Percentiles rank a stretch among this genome's conserved stretches.
Evolutionary conservation across 2,113 vertebrate species (phyloP).

Genomic region (Calonectris borealis): DNA sequence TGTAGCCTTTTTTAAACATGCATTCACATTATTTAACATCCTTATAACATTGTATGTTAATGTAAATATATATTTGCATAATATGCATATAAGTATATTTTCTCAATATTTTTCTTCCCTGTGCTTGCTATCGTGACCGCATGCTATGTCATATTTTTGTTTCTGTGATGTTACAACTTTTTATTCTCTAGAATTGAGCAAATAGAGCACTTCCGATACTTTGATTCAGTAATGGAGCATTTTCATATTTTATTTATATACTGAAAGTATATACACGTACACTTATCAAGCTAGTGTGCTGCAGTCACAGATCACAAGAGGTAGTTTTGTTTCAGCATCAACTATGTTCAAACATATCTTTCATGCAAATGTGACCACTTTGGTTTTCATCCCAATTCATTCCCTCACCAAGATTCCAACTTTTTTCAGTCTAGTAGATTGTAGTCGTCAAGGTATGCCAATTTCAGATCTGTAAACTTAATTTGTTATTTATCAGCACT

Average conservation of each 20-base stretch:
- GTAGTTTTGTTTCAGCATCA: conserved; percentile 43
- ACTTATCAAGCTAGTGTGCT: conserved; percentile 51
- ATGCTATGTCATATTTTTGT: conserved; percentile 77
- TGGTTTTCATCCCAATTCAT: conserved; percentile 40
- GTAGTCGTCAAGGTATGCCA: conserved; percentile 70
- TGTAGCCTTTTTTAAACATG: conserved; percentile 63
- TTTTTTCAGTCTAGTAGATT: conserved; percentile 71
- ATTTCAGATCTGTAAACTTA: conserved; percentile 75
- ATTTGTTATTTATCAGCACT: conserved; percentile 76
- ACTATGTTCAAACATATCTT: conserved; percentile 13
- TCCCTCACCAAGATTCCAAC: conserved; percentile 54
- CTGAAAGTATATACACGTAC: conserved; percentile 27
- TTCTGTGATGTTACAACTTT: conserved; percentile 70
- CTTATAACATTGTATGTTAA: conserved; percentile 78
- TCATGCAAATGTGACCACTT: conserved; percentile 43
- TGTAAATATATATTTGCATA: conserved; percentile 78
- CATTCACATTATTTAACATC: conserved; percentile 62
- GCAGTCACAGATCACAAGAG: conserved; percentile 52
- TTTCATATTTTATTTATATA: conserved; percentile 72
- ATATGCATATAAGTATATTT: conserved; percentile 79
- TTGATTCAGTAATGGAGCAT: conserved; percentile 68
- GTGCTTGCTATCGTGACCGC: conserved; percentile 75
- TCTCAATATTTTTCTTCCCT: conserved; percentile 71
- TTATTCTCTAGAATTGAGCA: conserved; percentile 65
- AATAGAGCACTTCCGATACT: conserved; percentile 63